A percentile compares a stretch with the other conserved stretches of the same genome.
Conservation (phyloP, 2,888 invertebrate species). For the Ophioninae sp. region DNA sequence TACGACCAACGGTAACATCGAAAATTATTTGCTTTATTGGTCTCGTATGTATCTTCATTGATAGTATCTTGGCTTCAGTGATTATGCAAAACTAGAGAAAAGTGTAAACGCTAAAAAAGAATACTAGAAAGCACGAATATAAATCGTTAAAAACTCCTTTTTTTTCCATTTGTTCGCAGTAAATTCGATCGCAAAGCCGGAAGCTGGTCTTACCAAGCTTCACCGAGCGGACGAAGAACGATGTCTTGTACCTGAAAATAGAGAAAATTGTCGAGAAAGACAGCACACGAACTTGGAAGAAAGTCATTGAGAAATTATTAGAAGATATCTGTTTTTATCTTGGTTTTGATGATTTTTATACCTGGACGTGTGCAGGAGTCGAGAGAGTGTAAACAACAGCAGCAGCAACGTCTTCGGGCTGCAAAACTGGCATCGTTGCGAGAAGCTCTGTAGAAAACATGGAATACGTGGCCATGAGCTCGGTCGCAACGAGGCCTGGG, state of each 20-base stretch:
- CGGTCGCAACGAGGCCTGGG: constrained; percentile 85
- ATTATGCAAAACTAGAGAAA: background rate
- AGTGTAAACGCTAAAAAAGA: background rate
- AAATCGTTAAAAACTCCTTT: background rate
- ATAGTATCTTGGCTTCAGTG: background rate
- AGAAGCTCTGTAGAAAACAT: constrained; percentile 72
- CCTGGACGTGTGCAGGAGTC: constrained; percentile 84
- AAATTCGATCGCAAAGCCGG: constrained; percentile 9
- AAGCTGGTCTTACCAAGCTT: constrained; percentile 69
- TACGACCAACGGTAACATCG: background rate
- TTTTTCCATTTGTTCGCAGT: constrained; percentile 12
- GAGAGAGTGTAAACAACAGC: constrained; percentile 84
- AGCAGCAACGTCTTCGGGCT: constrained; percentile 84
- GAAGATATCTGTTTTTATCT: too few species aligned
- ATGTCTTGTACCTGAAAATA: constrained; percentile 73
- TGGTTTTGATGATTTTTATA: too few species aligned
- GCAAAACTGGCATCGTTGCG: constrained; percentile 80
- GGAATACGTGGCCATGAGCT: constrained; percentile 80
- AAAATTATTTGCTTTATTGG: constrained; percentile 39
- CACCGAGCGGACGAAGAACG: constrained; percentile 72
- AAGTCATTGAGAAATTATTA: too few species aligned
- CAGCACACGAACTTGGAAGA: too few species aligned
- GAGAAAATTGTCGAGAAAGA: background rate
- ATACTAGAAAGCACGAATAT: background rate
- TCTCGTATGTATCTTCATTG: constrained; percentile 6